Evolutionary conservation across 1,140 invertebrate genomes (phyloP).

Genomic region (Mylabris phalerata): DNA sequence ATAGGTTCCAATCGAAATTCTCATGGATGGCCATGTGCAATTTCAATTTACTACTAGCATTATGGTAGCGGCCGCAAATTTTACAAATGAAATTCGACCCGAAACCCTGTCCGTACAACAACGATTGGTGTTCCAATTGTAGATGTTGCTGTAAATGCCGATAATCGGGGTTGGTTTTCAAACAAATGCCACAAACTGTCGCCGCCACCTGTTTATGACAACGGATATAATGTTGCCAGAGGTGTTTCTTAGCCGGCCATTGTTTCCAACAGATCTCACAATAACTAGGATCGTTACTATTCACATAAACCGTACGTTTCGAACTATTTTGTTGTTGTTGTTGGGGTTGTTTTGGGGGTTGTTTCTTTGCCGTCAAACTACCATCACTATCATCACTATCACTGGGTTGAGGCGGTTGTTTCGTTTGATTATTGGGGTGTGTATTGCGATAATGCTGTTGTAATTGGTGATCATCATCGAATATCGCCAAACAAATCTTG

Average conservation of each 20-base stretch:
- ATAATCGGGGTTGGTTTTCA: constrained; percentile 50
- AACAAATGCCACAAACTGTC: constrained; percentile 54
- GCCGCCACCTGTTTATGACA: constrained; percentile 52
- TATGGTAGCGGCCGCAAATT: constrained; percentile 55
- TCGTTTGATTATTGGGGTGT: constrained; percentile 33
- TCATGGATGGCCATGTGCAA: constrained; percentile 54
- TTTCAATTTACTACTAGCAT: constrained; percentile 51
- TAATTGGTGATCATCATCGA: constrained; percentile 47
- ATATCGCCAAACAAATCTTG: constrained; percentile 53
- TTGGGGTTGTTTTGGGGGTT: background rate
- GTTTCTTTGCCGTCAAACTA: constrained; percentile 7
- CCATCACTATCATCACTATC: constrained; percentile 13
- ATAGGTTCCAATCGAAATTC: constrained; percentile 42
- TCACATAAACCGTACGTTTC: constrained; percentile 40
- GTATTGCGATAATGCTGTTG: constrained; percentile 45
- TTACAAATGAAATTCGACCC: constrained; percentile 56
- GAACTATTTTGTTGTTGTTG: constrained; percentile 25
- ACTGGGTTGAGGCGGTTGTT: constrained; percentile 11
- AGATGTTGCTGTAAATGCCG: constrained; percentile 49
- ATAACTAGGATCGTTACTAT: constrained; percentile 37
- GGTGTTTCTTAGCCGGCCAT: constrained; percentile 55
- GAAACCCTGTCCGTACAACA: constrained; percentile 43
- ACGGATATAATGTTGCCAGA: constrained; percentile 57
- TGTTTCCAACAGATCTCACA: constrained; percentile 56
- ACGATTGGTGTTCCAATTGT: constrained; percentile 45